Percentiles rank a stretch among this genome's conserved stretches.
phyloP scores from a whole-genome alignment of 2,888 invertebrate genomes.

The Noctua janthina region DNA sequence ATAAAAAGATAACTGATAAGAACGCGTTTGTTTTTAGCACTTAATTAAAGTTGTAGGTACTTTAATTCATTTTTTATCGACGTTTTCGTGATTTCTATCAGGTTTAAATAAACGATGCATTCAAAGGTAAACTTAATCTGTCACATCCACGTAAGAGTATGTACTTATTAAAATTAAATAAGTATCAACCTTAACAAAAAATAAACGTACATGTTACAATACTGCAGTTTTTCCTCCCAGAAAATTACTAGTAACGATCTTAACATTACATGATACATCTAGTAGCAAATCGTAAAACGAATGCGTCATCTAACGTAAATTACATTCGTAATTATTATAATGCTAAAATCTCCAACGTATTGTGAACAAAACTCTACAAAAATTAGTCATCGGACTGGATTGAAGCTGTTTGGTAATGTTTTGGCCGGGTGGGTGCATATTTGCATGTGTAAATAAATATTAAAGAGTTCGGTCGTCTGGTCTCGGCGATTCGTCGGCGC shows the following conservation, averaged over 20 bases:
- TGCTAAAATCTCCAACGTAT: conserved; percentile 30
- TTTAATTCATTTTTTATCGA: neutral
- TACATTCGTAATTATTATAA: conserved; percentile 22
- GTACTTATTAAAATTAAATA: neutral
- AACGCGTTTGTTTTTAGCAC: conserved; percentile 8
- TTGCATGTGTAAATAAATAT: conserved; percentile 87
- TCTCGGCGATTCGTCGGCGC: conserved; percentile 66
- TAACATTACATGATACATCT: conserved; percentile 6
- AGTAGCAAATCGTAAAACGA: conserved; percentile 11
- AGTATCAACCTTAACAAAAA: neutral
- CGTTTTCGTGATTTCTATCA: neutral
- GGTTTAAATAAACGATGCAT: neutral
- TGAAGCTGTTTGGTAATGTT: conserved; percentile 41
- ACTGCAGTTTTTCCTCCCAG: neutral
- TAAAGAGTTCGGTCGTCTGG: conserved; percentile 74
- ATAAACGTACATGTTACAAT: neutral
- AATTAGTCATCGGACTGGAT: conserved; percentile 49
- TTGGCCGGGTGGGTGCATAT: conserved; percentile 70
- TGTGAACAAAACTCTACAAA: conserved; percentile 38
- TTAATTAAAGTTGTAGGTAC: conserved; percentile 2
- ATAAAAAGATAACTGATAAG: conserved; percentile 30
- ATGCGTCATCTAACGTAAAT: conserved; percentile 30
- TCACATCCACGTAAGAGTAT: neutral
- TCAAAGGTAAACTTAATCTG: conserved; percentile 11
- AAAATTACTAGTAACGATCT: neutral